phyloP scores from a whole-genome alignment of 2,797 vertebrate genomes.

The Oophaga sylvatica region DNA sequence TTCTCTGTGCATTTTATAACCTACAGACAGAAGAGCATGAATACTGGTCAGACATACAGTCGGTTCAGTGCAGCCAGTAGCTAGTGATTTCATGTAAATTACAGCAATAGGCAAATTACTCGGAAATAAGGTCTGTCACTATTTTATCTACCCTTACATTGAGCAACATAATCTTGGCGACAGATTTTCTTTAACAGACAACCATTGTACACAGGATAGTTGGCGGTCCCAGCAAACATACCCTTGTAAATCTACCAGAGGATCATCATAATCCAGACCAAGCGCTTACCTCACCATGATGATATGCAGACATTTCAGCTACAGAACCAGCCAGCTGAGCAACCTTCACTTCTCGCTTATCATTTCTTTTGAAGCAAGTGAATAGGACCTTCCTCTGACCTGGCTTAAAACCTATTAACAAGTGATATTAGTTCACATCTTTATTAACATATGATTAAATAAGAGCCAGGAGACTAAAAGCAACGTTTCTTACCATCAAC shows the following conservation, averaged over 20 bases:
- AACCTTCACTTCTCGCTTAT: slow-evolving; percentile 97
- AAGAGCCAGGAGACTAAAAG: not conserved
- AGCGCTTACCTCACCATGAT: slow-evolving; percentile 91
- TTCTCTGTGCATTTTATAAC: no score
- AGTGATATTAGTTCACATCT: not conserved
- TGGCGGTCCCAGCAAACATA: no score
- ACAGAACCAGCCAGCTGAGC: slow-evolving; percentile 98
- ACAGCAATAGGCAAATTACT: no score
- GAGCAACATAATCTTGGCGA: no score
- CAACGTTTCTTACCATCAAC: slow-evolving; percentile 87
- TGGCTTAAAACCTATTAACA: slow-evolving; percentile 88
- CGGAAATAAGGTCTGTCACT: no score
- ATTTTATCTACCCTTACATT: no score
- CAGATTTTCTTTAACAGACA: no score
- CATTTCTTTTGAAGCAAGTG: slow-evolving; percentile 94
- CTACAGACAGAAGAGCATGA: no score
- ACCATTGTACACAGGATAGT: no score
- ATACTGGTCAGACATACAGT: no score
- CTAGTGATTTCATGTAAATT: no score
- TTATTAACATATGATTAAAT: not conserved
- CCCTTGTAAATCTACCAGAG: not conserved
- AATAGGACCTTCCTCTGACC: slow-evolving; percentile 97
- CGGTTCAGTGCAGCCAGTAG: no score
- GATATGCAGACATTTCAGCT: slow-evolving; percentile 97
- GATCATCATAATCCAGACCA: not conserved